Base-by-base conservation (phyloP, 2,113 vertebrate species). In the Mohoua ochrocephala region DNA sequence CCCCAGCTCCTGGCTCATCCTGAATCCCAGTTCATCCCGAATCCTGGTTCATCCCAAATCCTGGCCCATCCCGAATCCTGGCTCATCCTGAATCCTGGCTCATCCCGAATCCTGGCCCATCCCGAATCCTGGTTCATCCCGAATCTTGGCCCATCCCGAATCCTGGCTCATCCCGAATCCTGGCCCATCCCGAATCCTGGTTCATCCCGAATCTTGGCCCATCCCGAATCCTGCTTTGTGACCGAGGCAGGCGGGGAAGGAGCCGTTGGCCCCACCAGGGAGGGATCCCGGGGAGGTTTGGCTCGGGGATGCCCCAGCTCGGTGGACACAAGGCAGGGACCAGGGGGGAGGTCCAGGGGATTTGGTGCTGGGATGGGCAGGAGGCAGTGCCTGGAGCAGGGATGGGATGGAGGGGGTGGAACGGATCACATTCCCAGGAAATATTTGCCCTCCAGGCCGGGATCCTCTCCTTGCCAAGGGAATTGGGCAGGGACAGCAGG, bases 181-280 rank as follows among this genome's bases (percentile, higher is more conserved):
- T 5, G 6, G 11, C 11, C 6, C 7, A 27, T 28, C 50, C 50
- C 17, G 26, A 27, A 50, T 4, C 49, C 15, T 13, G 15, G 2
- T 9, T 1, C 28, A 27, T 50, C 26, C 49, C 15, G 49, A 27
- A 50, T 9, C 49, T 22, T 23, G 45, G 15, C 9, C 14, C 26
- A 3, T 77, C 83, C 70, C 1, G 8, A 37, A 4, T 4, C 39
- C 56, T 11, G 47, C 57, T 41, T 8, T 24, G 50, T 41, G 42
- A 3, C 22, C 0, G 0, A 49, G 74, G 82, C 59, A 24, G 65
- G 27, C 0, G 0, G 2, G 50, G 69, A 39, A 28, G 49, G 65
- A 75, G 50, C 22, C 0, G 0, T 50, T 47, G 50, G 39, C 18
- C 16, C 33, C 3, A 0, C 0, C 2, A 15, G 45, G 54, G 54